A percentile compares a stretch with the other conserved stretches of the same genome.
Evolutionary conservation across 2,113 vertebrate species (phyloP).

Genomic region (Aleadryas rufinucha): DNA sequence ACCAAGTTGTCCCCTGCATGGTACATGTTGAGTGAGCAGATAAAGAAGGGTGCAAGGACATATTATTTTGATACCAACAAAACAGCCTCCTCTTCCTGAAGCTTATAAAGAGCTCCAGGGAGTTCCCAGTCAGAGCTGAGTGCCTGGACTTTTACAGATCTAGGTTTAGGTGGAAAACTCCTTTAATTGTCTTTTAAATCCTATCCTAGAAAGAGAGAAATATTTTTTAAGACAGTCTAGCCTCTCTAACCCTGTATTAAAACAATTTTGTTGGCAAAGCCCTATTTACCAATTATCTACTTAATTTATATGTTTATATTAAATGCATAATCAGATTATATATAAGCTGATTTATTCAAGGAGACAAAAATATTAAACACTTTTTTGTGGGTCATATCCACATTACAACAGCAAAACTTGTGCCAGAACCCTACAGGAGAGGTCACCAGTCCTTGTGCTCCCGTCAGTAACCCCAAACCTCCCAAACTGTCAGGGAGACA

Average conservation of each 20-base stretch:
- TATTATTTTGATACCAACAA: not conserved
- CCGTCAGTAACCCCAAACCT: rapidly evolving
- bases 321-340: slow-evolving; percentile 1
- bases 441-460: not conserved
- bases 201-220: not conserved
- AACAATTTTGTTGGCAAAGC: not conserved
- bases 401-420: not conserved
- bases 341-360: not conserved
- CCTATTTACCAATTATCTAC: not conserved
- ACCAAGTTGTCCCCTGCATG: not conserved
- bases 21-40: not conserved
- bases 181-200: not conserved
- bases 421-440: not conserved
- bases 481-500: rapidly evolving
- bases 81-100: not conserved
- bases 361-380: not conserved
- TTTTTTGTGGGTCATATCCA: not conserved
- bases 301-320: not conserved
- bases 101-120: not conserved
- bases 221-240: not conserved
- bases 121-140: not conserved
- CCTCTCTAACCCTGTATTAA: not conserved
- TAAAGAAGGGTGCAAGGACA: not conserved
- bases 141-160: not conserved
- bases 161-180: not conserved